phyloP scores from a whole-genome alignment of 2,797 vertebrate genomes.

The Borostomias antarcticus region DNA sequence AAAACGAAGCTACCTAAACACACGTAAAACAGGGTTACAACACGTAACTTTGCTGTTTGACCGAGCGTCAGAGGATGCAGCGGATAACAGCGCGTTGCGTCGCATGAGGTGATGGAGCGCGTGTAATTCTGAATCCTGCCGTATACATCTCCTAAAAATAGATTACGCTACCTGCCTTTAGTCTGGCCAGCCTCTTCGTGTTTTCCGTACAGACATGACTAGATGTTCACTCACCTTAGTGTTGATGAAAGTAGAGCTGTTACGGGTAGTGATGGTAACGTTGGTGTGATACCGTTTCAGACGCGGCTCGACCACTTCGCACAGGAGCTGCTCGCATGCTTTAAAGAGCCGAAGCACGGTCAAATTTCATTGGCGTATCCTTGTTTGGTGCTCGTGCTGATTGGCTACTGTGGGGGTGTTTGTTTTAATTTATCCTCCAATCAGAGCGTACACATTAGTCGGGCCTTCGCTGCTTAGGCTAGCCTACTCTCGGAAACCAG shows the following conservation, averaged over 20 bases:
- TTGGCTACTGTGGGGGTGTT: conserved; percentile 39
- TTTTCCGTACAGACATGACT: neutral
- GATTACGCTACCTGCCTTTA: no score
- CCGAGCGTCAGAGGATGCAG: neutral
- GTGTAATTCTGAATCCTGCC: neutral
- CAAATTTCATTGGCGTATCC: conserved; percentile 27
- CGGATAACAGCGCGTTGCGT: neutral
- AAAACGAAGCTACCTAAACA: neutral
- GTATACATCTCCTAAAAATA: neutral
- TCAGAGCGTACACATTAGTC: conserved; percentile 17
- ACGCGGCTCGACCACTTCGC: neutral
- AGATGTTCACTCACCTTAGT: neutral
- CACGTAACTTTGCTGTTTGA: neutral
- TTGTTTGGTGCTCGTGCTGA: conserved; percentile 24
- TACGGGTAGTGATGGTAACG: neutral
- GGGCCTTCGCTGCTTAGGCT: conserved; percentile 47
- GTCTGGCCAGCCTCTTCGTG: neutral
- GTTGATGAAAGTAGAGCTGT: neutral
- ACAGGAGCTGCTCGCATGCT: conserved; percentile 20
- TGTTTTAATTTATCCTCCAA: conserved; percentile 28
- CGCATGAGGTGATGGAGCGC: neutral
- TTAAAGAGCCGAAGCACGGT: conserved; percentile 22
- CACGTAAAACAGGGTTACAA: neutral
- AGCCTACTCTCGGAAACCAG: no score
- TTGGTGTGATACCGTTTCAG: neutral